Evolutionary conservation across 2,888 invertebrate species (phyloP), one percentile per base, ranked within the genome.

Genomic region (Rhorus exstirpatorius): DNA sequence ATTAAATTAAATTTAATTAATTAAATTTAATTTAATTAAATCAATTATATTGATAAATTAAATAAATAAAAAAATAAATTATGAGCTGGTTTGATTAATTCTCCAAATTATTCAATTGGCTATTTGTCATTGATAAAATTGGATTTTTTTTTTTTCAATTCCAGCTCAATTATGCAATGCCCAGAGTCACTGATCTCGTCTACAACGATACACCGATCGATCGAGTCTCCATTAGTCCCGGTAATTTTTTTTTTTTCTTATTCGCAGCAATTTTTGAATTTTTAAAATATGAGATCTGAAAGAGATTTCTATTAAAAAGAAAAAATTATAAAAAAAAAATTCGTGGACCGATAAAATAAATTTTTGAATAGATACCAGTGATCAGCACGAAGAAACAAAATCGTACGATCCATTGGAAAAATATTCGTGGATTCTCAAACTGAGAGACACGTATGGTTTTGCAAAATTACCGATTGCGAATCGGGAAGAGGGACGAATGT

Each of bases 131-230:
- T 19, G 12, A 58, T 55, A 3, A n/a, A 31, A 31, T n/a, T 44
- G 6, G 1, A 46, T 26, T n/a, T 26, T 26, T 21, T 24, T 26
- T 46, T 46, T 58, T 60, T 44, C 46, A 31, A 35, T 26, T 72
- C 10, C 55, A 79, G 79, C 38, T 79, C 1, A 71, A 79, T 8
- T 79, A 72, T 8, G 71, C 79, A 31, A 65, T 79, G 63, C 49
- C 79, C 7, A 26, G n/a, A 1, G 49, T 79, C 10, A 65, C 79
- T 7, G 58, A 79, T 63, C 65, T 79, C 44, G 49, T 79, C 44
- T 79, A 72, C 26, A 26, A 79, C 12, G 17, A 14, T 46, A 46
- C 65, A 7, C 6, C 58, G 21, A 24, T 79, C 17, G 58, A 71
- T 17, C 44, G 79, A 35, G 17, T 79, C 17, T 19, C 65, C 12